Evolutionary conservation across 2,113 vertebrate species (phyloP), one percentile per base, ranked within the genome.

Genomic region (Ceyx cyanopectus): DNA sequence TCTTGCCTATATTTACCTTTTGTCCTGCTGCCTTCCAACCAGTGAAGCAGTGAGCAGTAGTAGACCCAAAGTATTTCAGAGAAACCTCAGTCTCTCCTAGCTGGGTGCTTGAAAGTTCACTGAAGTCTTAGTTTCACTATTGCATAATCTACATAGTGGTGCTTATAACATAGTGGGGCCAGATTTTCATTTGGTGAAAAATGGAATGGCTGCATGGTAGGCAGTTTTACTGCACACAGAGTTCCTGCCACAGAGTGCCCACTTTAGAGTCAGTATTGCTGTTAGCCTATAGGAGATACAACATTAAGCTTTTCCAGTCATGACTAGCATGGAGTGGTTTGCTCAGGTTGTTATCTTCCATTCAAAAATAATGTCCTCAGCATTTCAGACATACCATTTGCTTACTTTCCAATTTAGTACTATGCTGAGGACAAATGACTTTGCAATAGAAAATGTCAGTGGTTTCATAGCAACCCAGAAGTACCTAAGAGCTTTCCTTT

Each of bases 391-490:
- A 40, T 74, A 76, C 74, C 75, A 79, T 94, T 88, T 88, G 46
- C 77, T 90, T 90, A 62, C 78, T 93, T 93, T 85, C 89, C 89
- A 82, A 91, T 89, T 93, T 84, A 77, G 84, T 89, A 45, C 63
- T 92, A 17, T 66, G 29, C 94, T 87, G 27, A 77, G 81, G 66
- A 89, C 43, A 89, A 93, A 95, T 91, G 91, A 85, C 81, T 87
- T 94, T 77, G 81, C 70, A 92, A 13, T 46, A 48, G 67, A 87
- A 95, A 91, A 95, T 85, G 70, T 94, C 94, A 95, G 69, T 87
- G 84, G 95, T 95, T 93, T 95, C 92, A 11, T 91, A 95, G 91
- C 95, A 96, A 96, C 95, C 95, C 50, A 84, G 34, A 75, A 89
- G 62, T 43, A 95, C 83, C 77, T 63, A 83, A 92, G 73, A 95